phyloP scores from a whole-genome alignment of 2,113 vertebrate species.

The Cervus canadensis region DNA sequence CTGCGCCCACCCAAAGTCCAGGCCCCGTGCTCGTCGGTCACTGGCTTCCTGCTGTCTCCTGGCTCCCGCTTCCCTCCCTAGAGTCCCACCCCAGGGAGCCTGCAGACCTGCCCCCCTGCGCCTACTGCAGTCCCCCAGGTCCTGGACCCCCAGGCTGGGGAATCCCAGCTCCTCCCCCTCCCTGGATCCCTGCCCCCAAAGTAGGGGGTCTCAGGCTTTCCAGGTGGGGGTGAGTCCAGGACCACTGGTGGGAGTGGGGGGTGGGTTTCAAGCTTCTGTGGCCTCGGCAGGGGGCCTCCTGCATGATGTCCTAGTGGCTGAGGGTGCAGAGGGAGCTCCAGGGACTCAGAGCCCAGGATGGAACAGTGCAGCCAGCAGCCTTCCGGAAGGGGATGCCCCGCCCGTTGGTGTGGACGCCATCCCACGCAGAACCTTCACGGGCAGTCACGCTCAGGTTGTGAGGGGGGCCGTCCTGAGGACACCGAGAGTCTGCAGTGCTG shows the following conservation, averaged over 20 bases:
- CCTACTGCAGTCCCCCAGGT: accelerated
- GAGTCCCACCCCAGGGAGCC: not conserved
- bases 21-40: accelerated
- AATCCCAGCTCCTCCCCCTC: not conserved
- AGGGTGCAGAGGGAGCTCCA: not conserved
- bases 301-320: not conserved
- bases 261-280: not conserved
- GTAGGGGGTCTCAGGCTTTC: not conserved
- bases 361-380: not conserved
- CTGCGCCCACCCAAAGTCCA: not conserved
- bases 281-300: not conserved
- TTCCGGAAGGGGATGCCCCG: accelerated
- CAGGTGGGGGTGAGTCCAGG: not conserved
- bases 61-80: accelerated
- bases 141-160: not conserved
- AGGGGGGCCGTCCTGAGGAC: too few relatives aligned
- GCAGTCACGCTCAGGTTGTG: accelerated
- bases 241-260: too few relatives aligned
- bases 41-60: not conserved
- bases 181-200: not conserved
- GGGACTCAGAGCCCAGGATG: not conserved
- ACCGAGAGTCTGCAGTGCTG: accelerated
- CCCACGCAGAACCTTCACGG: not conserved
- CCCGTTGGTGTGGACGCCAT: not conserved
- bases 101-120: not conserved